Conservation (phyloP, 1,140 invertebrate genomes). For the Ericerus pela region DNA sequence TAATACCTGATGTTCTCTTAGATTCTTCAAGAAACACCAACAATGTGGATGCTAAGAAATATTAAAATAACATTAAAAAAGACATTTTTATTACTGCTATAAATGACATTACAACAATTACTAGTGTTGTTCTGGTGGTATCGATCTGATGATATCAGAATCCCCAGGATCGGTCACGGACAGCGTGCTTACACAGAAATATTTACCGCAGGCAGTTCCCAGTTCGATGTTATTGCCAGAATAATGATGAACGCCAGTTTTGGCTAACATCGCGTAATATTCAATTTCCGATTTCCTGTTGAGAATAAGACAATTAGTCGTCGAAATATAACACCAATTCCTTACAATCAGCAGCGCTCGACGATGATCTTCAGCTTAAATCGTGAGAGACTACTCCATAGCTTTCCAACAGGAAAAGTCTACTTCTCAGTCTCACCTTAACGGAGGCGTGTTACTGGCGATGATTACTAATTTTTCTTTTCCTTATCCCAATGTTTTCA, state of each 20-base stretch:
- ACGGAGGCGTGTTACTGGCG: slow-evolving; percentile 91
- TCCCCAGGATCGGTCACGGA: slow-evolving; percentile 98
- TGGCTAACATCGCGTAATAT: slow-evolving; percentile 98
- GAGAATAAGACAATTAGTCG: slow-evolving; percentile 25
- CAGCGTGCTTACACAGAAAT: slow-evolving; percentile 95
- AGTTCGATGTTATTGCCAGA: slow-evolving; percentile 98
- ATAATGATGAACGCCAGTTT: slow-evolving; percentile 98
- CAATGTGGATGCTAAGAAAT: too few relatives aligned
- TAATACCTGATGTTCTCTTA: too few relatives aligned
- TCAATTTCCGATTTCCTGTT: slow-evolving; percentile 94
- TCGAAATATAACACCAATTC: too few relatives aligned
- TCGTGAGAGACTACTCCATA: too few relatives aligned
- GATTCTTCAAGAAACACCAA: too few relatives aligned
- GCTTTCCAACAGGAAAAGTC: slow-evolving; percentile 46
- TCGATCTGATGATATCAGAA: slow-evolving; percentile 92
- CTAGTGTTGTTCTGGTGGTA: slow-evolving; percentile 51
- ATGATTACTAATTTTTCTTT: slow-evolving; percentile 99
- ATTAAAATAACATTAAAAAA: neutral
- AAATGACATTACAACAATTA: slow-evolving; percentile 16
- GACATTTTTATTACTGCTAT: neutral
- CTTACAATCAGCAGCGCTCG: too few relatives aligned
- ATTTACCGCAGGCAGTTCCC: slow-evolving; percentile 98
- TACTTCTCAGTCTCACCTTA: slow-evolving; percentile 87
- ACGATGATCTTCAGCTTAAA: too few relatives aligned
- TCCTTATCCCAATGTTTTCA: slow-evolving; percentile 91